Conservation (phyloP, 2,888 invertebrate species). For the Synanthedon vespiformis region DNA sequence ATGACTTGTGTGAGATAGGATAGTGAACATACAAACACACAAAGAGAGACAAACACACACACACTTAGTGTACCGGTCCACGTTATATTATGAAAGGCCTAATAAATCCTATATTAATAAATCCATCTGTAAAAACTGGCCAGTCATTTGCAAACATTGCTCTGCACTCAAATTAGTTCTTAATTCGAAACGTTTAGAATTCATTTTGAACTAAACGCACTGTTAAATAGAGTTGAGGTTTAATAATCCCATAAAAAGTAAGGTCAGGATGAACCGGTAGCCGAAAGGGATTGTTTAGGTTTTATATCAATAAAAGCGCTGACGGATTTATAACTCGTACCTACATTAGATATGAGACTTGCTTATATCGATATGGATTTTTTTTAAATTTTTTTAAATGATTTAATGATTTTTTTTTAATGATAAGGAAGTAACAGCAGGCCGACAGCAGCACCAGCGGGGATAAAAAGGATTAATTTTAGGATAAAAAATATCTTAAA, state of each 20-base stretch:
- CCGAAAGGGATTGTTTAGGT: slow-evolving; percentile 54
- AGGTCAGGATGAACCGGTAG: slow-evolving; percentile 52
- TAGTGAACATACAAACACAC: too few relatives aligned
- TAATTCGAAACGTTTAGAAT: slow-evolving; percentile 10
- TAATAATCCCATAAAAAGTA: slow-evolving; percentile 45
- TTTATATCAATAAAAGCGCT: slow-evolving; percentile 43
- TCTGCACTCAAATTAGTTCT: slow-evolving; percentile 5
- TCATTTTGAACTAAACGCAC: slow-evolving; percentile 1
- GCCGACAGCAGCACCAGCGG: too few relatives aligned
- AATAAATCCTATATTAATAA: slow-evolving; percentile 57
- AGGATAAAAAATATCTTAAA: too few relatives aligned
- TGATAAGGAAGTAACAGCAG: too few relatives aligned
- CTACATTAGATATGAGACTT: slow-evolving; percentile 16
- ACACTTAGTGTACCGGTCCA: neutral
- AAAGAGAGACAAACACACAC: neutral
- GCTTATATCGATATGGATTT: slow-evolving; percentile 6
- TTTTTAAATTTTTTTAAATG: too few relatives aligned
- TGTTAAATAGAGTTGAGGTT: slow-evolving; percentile 2
- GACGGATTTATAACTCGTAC: slow-evolving; percentile 20
- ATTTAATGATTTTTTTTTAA: neutral
- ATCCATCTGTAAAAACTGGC: slow-evolving; percentile 31
- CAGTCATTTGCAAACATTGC: slow-evolving; percentile 7
- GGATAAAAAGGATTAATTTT: too few relatives aligned
- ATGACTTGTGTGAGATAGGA: too few relatives aligned
- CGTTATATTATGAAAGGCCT: slow-evolving; percentile 19